A percentile compares a stretch with the other conserved stretches of the same genome.
Evolutionary conservation across 2,888 invertebrate genomes (phyloP).

Genomic region (Eulithis testata): DNA sequence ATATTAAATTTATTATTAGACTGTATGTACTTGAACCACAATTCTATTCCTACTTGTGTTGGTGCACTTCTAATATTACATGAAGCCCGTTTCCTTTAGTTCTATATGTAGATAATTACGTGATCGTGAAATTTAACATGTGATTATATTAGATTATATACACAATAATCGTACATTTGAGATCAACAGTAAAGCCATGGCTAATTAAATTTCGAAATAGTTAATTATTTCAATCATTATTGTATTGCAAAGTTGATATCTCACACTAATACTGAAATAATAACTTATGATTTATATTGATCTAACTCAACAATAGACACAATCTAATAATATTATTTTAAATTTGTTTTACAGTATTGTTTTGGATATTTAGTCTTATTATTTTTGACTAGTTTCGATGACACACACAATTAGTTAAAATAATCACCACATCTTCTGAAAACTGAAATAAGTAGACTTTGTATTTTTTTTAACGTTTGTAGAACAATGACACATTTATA

Average conservation of each 20-base stretch:
- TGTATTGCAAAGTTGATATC: slow-evolving; percentile 26
- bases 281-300: slow-evolving; percentile 1
- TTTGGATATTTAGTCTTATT: slow-evolving; percentile 41
- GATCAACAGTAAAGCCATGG: slow-evolving; percentile 82
- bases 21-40: slow-evolving; percentile 69
- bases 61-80: slow-evolving; percentile 77
- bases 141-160: slow-evolving; percentile 78
- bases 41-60: slow-evolving; percentile 79
- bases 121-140: slow-evolving; percentile 80
- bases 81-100: slow-evolving; percentile 69
- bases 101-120: slow-evolving; percentile 63
- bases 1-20: slow-evolving; percentile 69
- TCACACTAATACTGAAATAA: slow-evolving; percentile 30
- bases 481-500: slow-evolving; percentile 29
- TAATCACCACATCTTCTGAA: slow-evolving; percentile 25
- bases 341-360: neutral
- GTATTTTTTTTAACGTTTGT: slow-evolving; percentile 11
- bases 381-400: slow-evolving; percentile 68
- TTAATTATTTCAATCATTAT: slow-evolving; percentile 46
- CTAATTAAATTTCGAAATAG: slow-evolving; percentile 60
- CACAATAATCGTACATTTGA: slow-evolving; percentile 77
- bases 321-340: neutral
- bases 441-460: slow-evolving; percentile 24
- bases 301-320: slow-evolving; percentile 2
- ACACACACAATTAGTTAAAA: slow-evolving; percentile 47